Evolutionary conservation across 2,888 invertebrate genomes (phyloP), one percentile per base, ranked within the genome.

Genomic region (Stomorhina lunata): DNA sequence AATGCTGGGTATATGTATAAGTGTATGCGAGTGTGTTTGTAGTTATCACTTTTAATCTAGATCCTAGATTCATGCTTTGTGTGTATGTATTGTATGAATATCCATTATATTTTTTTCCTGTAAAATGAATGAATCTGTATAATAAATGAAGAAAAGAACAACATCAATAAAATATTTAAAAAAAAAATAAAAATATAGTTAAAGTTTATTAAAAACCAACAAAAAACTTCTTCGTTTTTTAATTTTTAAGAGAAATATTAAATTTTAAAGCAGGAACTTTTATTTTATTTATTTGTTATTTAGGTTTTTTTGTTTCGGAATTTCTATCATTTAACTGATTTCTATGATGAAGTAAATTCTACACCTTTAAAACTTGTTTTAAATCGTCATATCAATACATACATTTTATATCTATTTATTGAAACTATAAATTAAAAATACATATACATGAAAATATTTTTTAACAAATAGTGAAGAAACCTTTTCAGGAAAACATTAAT

Each of bases 251-350:
- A 15, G 10, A 63, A 17, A 17, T 29, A 29, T 2, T 12, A 2
- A 17, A 29, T 45, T 45, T 15, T 45, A 2, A 29, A 12, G 3
- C 32, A 37, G 37, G 59, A 37, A 29, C 12, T 10, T 22, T 59
- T 29, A 22, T 71, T 59, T 45, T 20, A n/a, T 69, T 59, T 22
- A 7, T 29, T 32, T 32, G 29, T 17, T 29, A 1, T 53, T 15
- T 27, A 12, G 53, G n/a, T 63, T 29, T 63, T 12, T 29, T n/a
- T 20, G 27, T 50, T 25, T 50, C 20, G 22, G 68, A 68, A 68
- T 77, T 77, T 77, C 76, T 77, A 77, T 77, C 68, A 77, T 77
- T 20, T 32, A 68, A 69, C 76, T 77, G 76, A 77, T 77, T 68
- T 59, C 22, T 59, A n/a, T 10, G 12, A n/a, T n/a, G 12, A 22